phyloP scores from a whole-genome alignment of 1,140 invertebrate genomes.

The Drosophila suzukii region DNA sequence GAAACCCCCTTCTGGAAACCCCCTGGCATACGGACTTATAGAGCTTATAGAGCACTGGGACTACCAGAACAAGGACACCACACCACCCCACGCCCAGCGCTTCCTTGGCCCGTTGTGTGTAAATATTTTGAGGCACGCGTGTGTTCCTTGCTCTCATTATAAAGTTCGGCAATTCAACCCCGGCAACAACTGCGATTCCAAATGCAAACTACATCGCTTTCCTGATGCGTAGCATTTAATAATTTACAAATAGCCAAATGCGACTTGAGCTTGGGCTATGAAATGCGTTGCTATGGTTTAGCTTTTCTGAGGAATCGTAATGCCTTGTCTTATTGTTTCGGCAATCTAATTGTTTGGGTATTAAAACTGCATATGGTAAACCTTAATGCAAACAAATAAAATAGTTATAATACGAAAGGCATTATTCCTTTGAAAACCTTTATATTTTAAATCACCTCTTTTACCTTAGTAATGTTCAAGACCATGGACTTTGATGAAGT shows the following conservation, averaged over 20 bases:
- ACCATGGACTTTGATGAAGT: no score
- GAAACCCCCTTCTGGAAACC: neutral
- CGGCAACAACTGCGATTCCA: slow-evolving; percentile 15
- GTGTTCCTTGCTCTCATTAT: slow-evolving; percentile 81
- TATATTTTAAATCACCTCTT: no score
- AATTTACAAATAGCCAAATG: slow-evolving; percentile 9
- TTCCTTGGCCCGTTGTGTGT: slow-evolving; percentile 75
- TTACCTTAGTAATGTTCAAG: no score
- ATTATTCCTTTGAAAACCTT: no score
- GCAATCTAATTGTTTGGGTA: no score
- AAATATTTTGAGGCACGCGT: slow-evolving; percentile 83
- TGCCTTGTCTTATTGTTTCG: no score
- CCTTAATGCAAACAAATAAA: no score
- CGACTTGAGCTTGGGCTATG: neutral
- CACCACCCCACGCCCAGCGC: slow-evolving; percentile 5
- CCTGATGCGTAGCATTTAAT: slow-evolving; percentile 11
- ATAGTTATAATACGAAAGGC: no score
- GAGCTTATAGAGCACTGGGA: neutral
- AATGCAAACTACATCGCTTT: slow-evolving; percentile 8
- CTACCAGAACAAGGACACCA: neutral
- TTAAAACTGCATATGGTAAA: no score
- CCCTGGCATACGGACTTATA: neutral
- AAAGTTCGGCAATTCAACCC: slow-evolving; percentile 68
- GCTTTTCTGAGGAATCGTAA: no score
- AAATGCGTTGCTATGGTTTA: no score